Evolutionary conservation across 2,888 invertebrate species (phyloP), one percentile per base, ranked within the genome.

Genomic region (Baronia brevicornis): DNA sequence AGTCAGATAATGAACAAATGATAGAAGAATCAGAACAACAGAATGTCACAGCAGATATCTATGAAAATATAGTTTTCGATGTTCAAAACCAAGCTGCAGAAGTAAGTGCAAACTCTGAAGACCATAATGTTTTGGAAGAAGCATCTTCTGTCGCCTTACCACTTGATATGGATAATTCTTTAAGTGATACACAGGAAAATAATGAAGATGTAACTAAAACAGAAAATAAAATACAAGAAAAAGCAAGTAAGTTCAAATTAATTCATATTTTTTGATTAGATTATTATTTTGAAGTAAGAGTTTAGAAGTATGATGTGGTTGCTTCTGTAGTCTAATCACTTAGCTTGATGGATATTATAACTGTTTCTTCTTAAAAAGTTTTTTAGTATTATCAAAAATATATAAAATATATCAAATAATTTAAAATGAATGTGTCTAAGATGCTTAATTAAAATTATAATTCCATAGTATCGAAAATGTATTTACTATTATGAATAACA

Each of bases 1-100:
- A 57, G 42, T 50, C 55, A 1, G 69, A 75, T 31, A 51, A 51
- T 29, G 69, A 68, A 27, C 53, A 59, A 39, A 23, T 34, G 13
- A 4, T 25, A 34, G 28, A 45, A 25, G 7, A 13, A 34, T 9
- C 34, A 36, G 21, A 31, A 28, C 39, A 38, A 28, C 28, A 29
- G 5, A 43, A 46, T 22, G 18, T 13, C 2, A 29, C 14, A 5
- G 27, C 37, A 9, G 17, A 44, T 28, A 22, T 10, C 5, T 5
- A 28, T 13, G 38, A 44, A 2, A 31, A 33, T 7, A 35, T 34
- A 30, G 21, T 34, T 15, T 47, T 42, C 26, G 45, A 57, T 21
- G 48, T 46, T 14, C 42, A 48, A 18, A 51, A 52, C 29, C 46
- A 31, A 31, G 42, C 35, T 22, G 44, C 31, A 4, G 33, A 12